Evolutionary conservation across 2,888 invertebrate species (phyloP), one percentile per base, ranked within the genome.

Genomic region (Oscheius sp.): DNA sequence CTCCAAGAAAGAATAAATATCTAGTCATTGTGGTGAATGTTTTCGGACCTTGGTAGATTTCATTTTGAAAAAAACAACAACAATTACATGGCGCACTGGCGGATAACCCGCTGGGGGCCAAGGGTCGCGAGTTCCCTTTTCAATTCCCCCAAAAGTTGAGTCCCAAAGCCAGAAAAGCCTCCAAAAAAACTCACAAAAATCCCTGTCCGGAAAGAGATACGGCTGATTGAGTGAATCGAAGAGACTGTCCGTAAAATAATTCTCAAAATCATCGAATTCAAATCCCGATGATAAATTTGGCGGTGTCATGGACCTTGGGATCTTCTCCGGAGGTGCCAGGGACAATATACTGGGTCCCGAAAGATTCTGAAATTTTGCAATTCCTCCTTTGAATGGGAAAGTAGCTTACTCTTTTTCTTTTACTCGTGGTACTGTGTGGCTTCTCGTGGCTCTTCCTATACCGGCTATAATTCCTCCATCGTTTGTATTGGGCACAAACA

Each of bases 401-500:
- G 23, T 23, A 23, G 55, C 55, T 55, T 25, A 69, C 69, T 25
- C 69, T 25, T 56, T 69, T 69, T 5, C 69, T 55, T 25, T 41
- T 69, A 27, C 6, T 74, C 72, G 43, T 72, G 70, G 53, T 69
- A 70, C 21, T 21, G 13, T 55, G 55, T 73, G 64, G 66, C 72
- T 72, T n/a, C 18, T 49, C 45, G 25, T 66, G 73, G 7, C 52
- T 18, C 23, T 61, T 72, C 74, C 80, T 41, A 75, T 77, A 66
- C 72, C 78, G 35, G 35, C 35, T 76, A 78, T 93, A 95, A 91
- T 94, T 93, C 79, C 98, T 93, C 98, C 98, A 99, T 93, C 96
- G 95, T 91, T 97, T 96, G 92, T 99, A 99, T 91, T 99, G 98
- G 77, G 96, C 96, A 88, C 95, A 95, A 66, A 98, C 96, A 55